Base-by-base conservation (phyloP, 2,888 invertebrate species). In the Digitonthophagus gazella region DNA sequence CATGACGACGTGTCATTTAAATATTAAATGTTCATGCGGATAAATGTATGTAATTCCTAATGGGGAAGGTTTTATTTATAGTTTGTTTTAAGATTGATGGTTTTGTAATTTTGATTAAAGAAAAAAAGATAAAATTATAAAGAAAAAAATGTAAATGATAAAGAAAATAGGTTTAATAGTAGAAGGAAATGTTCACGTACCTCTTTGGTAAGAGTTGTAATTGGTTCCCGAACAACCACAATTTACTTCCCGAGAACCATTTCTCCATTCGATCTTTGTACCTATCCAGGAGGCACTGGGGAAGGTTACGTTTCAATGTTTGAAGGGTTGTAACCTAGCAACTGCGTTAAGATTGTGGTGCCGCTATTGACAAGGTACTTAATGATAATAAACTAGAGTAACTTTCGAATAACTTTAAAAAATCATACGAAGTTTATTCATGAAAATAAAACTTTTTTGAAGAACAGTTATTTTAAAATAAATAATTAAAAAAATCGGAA, bases 201-300 rank as follows among this genome's bases (percentile, higher is more conserved):
- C 93, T 91, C 83, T 93, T 89, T 74, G 93, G 93, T 80, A 93
- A 84, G 78, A 94, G 86, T 80, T 93, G 93, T 83, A 94, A 88
- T 85, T 93, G 93, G 87, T 92, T 93, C 83, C 94, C 94, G 84
- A 94, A 92, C 85, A 94, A 90, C 94, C 94, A 94, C 83, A 94
- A 86, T 86, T 92, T 92, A 84, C 92, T 92, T 86, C 93, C 93
- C 86, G 91, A 92, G 84, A 94, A 91, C 93, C 94, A 94, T 93
- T 91, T 93, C 91, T 94, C 94, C 94, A 94, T 94, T 68, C 73
- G 73, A 65, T 69, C 73, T 63, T 63, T 63, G 69, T 68, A 72
- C 73, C 73, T 71, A 69, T 64, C 64, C 66, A 65, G 71, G 58
- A 72, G 73, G 73, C 67, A 73, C 73, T 73, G 73, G 55, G 65